Conservation (phyloP, 2,113 vertebrate species). For the Narcine bancroftii region DNA sequence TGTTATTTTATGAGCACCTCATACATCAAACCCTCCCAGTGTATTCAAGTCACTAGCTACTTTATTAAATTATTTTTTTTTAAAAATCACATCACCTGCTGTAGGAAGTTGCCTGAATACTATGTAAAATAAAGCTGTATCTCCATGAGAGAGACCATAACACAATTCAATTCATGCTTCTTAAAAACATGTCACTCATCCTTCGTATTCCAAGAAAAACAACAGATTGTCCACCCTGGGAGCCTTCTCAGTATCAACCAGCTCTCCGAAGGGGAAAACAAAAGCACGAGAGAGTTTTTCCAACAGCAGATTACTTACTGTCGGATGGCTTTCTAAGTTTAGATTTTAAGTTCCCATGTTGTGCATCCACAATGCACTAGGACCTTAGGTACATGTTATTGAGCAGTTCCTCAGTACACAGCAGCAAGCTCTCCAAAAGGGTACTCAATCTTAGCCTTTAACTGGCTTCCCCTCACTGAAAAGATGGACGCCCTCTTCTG, state of each 20-base stretch:
- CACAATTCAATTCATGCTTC: no score
- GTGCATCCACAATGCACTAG: neutral
- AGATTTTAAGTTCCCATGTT: neutral
- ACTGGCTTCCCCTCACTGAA: neutral
- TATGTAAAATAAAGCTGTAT: no score
- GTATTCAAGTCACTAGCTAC: neutral
- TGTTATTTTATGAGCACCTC: neutral
- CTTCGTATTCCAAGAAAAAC: neutral
- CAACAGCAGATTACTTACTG: conserved; percentile 26
- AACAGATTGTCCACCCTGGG: neutral
- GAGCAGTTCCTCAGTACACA: neutral
- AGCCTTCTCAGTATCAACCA: neutral
- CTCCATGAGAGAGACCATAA: no score
- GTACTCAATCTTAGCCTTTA: neutral
- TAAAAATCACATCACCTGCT: no score
- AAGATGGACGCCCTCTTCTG: neutral
- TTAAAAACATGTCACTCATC: no score
- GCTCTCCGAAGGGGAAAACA: neutral
- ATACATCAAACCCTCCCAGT: neutral
- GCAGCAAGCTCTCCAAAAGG: no score
- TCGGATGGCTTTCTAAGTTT: neutral
- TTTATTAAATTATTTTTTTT: no score
- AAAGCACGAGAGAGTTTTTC: neutral
- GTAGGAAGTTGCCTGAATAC: no score
- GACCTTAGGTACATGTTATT: neutral